phyloP scores from a whole-genome alignment of 2,888 invertebrate genomes.

The Orchesellides sinensis region DNA sequence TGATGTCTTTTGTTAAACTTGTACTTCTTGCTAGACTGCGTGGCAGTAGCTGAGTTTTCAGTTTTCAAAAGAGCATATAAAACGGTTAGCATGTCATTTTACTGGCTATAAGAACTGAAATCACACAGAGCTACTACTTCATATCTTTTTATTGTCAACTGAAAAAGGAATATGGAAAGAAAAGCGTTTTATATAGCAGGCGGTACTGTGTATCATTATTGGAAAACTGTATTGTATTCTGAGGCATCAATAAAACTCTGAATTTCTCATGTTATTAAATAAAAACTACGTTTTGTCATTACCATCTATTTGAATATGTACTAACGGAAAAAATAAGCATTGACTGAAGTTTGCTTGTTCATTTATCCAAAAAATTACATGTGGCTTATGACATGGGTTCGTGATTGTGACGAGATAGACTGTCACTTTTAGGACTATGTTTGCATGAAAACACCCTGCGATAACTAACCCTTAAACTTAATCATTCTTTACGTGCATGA shows the following conservation, averaged over 20 bases:
- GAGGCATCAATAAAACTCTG: too few species aligned
- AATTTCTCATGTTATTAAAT: background rate
- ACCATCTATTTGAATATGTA: too few species aligned
- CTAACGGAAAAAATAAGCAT: too few species aligned
- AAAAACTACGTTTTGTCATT: too few species aligned
- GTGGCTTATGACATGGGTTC: too few species aligned
- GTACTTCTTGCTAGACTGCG: constrained; percentile 41
- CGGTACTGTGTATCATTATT: background rate
- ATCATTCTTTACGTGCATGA: background rate
- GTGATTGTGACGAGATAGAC: too few species aligned
- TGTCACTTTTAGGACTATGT: too few species aligned
- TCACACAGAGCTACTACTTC: background rate
- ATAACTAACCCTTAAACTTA: background rate
- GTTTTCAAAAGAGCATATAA: constrained; percentile 18
- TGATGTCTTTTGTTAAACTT: background rate
- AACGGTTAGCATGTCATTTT: constrained; percentile 50
- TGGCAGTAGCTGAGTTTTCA: constrained; percentile 44
- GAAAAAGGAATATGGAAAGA: constrained; percentile 44
- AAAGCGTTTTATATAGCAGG: background rate
- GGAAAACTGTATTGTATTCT: background rate
- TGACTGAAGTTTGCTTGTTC: too few species aligned
- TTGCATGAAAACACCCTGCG: too few species aligned
- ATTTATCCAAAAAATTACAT: too few species aligned
- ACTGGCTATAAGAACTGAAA: constrained; percentile 26
- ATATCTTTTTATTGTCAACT: constrained; percentile 38